Base-by-base conservation (phyloP, 2,888 invertebrate genomes). In the Cheilosia soror region DNA sequence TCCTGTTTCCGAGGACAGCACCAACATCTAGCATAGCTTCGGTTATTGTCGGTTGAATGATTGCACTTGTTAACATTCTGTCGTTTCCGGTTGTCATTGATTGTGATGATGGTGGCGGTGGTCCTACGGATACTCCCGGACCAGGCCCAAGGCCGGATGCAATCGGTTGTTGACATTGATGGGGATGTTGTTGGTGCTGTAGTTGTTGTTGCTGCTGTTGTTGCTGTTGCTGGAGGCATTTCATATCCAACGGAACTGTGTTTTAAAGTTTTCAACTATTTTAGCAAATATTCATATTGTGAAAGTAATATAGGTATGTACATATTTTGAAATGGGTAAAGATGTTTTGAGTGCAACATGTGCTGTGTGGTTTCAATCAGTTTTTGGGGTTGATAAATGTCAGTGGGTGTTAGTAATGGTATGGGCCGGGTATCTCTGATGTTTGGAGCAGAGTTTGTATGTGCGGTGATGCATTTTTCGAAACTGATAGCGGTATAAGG, bases 1-100 rank as follows among this genome's bases (percentile, higher is more conserved):
- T 88, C 89, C 71, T 89, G 87, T 69, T 88, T 88, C 75, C 87
- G 87, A 87, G 87, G 87, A 77, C 88, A 89, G 83, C 88, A 89
- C 78, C 77, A 65, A 87, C 87, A 81, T 87, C 87, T 73, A 84
- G 76, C 87, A 88, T 77, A 77, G 87, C 79, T 58, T 82, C 81
- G 81, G 87, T 87, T 87, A 88, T 86, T 87, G 87, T 78, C 77
- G 88, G 88, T 81, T 88, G 88, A 84, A 87, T 90, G 81, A 90
- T 88, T 89, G 90, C 89, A 87, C 90, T 90, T 91, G 92, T 92
- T 92, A 92, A 92, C 92, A 92, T 91, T 90, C 91, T 90, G 89
- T 91, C 91, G 90, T 90, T 92, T 92, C 92, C 92, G 90, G 89
- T 90, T 88, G 91, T 88, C 89, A 90, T 88, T 88, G 90, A 90